Evolutionary conservation across 2,888 invertebrate species (phyloP).

Genomic region (Volucella zonaria): DNA sequence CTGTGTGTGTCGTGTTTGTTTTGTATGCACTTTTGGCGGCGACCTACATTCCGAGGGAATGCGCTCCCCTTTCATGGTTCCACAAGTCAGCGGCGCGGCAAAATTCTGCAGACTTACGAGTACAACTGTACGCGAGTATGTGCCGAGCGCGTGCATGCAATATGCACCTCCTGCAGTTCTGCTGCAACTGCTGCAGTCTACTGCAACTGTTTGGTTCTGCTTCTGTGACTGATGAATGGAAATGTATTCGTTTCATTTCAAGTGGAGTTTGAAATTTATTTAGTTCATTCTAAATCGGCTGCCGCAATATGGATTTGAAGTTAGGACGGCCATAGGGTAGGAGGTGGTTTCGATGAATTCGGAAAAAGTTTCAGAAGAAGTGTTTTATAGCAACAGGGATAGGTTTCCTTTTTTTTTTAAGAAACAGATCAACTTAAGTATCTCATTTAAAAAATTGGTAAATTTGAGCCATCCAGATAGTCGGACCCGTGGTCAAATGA

Average conservation of each 20-base stretch:
- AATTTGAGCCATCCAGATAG: too few species aligned
- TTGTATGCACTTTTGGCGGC: conserved; percentile 68
- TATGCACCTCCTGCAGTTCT: conserved; percentile 4
- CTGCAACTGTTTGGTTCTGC: conserved; percentile 1
- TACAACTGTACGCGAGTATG: too few species aligned
- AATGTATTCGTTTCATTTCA: conserved; percentile 31
- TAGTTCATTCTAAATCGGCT: conserved; percentile 9
- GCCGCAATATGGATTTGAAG: not conserved
- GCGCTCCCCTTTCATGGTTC: conserved; percentile 7
- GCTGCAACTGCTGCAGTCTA: conserved; percentile 13
- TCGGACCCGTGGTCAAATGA: too few species aligned
- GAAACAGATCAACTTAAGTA: too few species aligned
- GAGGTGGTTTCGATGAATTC: not conserved
- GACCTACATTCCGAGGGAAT: conserved; percentile 69
- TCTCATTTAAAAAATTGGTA: too few species aligned
- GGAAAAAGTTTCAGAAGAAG: too few species aligned
- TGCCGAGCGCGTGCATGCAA: conserved; percentile 20
- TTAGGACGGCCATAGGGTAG: not conserved
- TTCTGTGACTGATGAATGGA: conserved; percentile 55
- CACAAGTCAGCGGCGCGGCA: not conserved
- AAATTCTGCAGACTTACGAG: conserved; percentile 29
- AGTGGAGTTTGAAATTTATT: conserved; percentile 26
- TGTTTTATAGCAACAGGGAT: too few species aligned
- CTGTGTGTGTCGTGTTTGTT: conserved; percentile 37
- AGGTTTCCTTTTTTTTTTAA: too few species aligned